phyloP scores from a whole-genome alignment of 1,140 invertebrate genomes.

The Papilio dardanus region DNA sequence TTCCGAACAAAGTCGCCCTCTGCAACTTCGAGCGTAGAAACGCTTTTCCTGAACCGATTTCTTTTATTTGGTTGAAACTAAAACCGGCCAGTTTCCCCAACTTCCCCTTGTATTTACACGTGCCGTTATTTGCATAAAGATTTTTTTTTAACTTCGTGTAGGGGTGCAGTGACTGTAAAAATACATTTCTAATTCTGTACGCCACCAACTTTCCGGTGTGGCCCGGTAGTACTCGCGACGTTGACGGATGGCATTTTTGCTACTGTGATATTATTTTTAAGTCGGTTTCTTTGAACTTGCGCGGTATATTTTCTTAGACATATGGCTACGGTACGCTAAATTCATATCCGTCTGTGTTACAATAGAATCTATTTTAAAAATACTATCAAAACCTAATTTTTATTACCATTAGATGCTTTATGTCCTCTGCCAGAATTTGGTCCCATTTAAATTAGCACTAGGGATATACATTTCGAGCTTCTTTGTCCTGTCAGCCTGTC shows the following conservation, averaged over 20 bases:
- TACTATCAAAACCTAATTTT: background rate
- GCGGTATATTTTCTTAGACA: slow-evolving; percentile 20
- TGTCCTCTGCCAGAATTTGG: background rate
- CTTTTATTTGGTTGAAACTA: slow-evolving; percentile 51
- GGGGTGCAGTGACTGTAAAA: slow-evolving; percentile 71
- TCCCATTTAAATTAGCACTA: background rate
- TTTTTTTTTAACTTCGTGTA: slow-evolving; percentile 61
- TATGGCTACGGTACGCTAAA: slow-evolving; percentile 10
- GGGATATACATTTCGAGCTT: too few relatives aligned
- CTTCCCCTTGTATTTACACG: slow-evolving; percentile 69
- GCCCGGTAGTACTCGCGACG: slow-evolving; percentile 54
- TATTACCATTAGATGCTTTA: background rate
- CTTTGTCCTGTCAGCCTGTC: too few relatives aligned
- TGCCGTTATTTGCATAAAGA: slow-evolving; percentile 79
- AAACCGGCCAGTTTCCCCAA: slow-evolving; percentile 46
- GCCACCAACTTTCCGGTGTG: slow-evolving; percentile 64
- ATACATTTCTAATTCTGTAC: slow-evolving; percentile 80
- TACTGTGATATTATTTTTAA: slow-evolving; percentile 68
- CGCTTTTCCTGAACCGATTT: slow-evolving; percentile 33
- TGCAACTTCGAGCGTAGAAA: slow-evolving; percentile 29
- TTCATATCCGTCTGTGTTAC: slow-evolving; percentile 4
- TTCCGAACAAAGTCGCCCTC: slow-evolving; percentile 32
- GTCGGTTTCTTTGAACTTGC: slow-evolving; percentile 51
- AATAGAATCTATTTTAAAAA: slow-evolving; percentile 5
- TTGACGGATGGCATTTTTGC: slow-evolving; percentile 70